Percentiles rank a stretch among this genome's conserved stretches.
phyloP scores from a whole-genome alignment of 2,888 invertebrate species.

The Phasia obesa region DNA sequence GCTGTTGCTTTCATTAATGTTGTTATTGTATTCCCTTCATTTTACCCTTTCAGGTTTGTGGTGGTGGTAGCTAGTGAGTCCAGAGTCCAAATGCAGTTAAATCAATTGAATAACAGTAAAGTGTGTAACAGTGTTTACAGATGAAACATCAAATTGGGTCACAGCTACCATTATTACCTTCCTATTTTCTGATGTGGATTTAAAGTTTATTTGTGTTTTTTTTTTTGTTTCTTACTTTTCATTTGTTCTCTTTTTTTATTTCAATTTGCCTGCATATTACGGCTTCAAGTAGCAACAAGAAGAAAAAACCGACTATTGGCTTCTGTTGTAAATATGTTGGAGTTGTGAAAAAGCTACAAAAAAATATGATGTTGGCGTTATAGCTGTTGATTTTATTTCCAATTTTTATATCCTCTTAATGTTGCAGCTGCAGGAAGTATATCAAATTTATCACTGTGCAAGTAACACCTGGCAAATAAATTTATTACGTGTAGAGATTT shows the following conservation, averaged over 20 bases:
- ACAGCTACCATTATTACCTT: conserved; percentile 54
- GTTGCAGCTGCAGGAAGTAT: conserved; percentile 34
- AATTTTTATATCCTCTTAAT: conserved; percentile 47
- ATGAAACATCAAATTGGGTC: conserved; percentile 63
- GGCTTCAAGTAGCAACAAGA: conserved; percentile 5
- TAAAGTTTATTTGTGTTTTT: conserved; percentile 45
- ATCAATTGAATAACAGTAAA: conserved; percentile 52
- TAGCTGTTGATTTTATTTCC: conserved; percentile 44
- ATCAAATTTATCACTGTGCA: conserved; percentile 35
- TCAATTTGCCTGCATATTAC: conserved; percentile 28
- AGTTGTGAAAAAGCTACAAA: background rate
- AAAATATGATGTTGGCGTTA: conserved; percentile 34
- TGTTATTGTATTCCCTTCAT: conserved; percentile 20
- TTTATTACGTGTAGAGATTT: conserved; percentile 8
- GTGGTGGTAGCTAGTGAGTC: too few relatives aligned
- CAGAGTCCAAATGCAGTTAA: conserved; percentile 26
- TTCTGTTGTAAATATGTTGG: conserved; percentile 33
- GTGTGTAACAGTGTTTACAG: conserved; percentile 34
- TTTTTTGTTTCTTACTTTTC: background rate
- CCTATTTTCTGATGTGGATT: conserved; percentile 37
- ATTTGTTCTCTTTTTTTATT: conserved; percentile 7
- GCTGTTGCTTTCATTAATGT: background rate
- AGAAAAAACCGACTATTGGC: conserved; percentile 7
- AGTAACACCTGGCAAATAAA: conserved; percentile 49
- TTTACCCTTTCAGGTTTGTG: background rate